A percentile compares a stretch with the other conserved stretches of the same genome.
Conservation (phyloP, 2,888 invertebrate species). For the Papilio protenor region DNA sequence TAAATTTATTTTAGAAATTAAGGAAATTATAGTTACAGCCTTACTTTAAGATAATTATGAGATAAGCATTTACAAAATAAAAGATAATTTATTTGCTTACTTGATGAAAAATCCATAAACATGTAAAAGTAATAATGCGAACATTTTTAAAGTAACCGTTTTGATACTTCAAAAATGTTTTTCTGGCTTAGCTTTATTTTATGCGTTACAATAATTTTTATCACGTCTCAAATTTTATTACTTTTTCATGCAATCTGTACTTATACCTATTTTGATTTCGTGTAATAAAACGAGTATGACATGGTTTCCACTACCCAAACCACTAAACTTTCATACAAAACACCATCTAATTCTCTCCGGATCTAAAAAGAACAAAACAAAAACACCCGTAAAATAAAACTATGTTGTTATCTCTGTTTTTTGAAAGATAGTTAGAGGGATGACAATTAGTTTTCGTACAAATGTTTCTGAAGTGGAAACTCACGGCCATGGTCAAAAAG, state of each 20-base stretch:
- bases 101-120: conserved; percentile 1
- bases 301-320: background rate
- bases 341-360: background rate
- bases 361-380: background rate
- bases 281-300: background rate
- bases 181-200: background rate
- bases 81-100: conserved; percentile 8
- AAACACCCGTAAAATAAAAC: too few species aligned
- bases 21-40: background rate
- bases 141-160: conserved; percentile 7
- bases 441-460: too few species aligned
- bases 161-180: background rate
- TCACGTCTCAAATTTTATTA: background rate
- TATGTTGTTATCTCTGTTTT: too few species aligned
- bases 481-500: too few species aligned
- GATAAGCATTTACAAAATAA: too few species aligned
- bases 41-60: too few species aligned
- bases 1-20: background rate
- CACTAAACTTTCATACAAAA: background rate
- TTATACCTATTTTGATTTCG: background rate
- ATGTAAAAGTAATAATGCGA: background rate
- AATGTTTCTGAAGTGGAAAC: too few species aligned
- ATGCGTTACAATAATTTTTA: background rate
- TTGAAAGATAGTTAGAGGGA: too few species aligned
- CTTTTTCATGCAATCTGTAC: background rate